Percentiles rank a stretch among this genome's conserved stretches.
phyloP scores from a whole-genome alignment of 2,888 invertebrate species.

The Uloborus plumipes region DNA sequence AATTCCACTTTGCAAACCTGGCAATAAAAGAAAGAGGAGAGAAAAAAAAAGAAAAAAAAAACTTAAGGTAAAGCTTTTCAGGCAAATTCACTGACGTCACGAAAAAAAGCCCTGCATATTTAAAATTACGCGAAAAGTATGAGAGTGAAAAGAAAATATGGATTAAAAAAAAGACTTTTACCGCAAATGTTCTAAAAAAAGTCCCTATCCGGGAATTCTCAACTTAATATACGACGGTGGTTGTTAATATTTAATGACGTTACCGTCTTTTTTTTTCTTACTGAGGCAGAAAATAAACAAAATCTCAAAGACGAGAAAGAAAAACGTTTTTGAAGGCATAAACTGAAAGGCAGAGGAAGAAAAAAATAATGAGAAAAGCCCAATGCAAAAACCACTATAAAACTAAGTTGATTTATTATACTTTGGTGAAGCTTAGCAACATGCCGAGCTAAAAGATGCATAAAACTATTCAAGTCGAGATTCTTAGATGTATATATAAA shows the following conservation, averaged over 20 bases:
- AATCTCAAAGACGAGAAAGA: no score
- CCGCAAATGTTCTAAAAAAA: constrained; percentile 2
- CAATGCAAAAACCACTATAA: constrained; percentile 22
- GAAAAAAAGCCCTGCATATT: no score
- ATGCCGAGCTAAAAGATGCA: constrained; percentile 19
- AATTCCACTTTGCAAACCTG: no score
- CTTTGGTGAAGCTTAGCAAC: background rate
- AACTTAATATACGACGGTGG: constrained; percentile 19
- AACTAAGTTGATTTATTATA: constrained; percentile 47
- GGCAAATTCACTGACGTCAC: no score
- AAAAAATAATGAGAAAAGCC: background rate
- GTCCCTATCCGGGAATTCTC: constrained; percentile 2
- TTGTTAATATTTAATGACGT: constrained; percentile 29
- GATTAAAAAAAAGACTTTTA: constrained; percentile 6
- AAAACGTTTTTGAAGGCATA: no score
- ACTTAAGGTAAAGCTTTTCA: no score
- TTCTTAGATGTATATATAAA: constrained; percentile 19
- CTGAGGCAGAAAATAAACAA: no score
- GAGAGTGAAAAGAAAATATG: no score
- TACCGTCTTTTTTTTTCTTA: background rate
- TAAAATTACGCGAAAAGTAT: no score
- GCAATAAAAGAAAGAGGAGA: no score
- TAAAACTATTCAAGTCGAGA: constrained; percentile 40
- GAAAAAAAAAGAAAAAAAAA: no score
- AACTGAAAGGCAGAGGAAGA: no score